Conservation (phyloP, 2,888 invertebrate genomes). For the Siphlonurus alternatus region DNA sequence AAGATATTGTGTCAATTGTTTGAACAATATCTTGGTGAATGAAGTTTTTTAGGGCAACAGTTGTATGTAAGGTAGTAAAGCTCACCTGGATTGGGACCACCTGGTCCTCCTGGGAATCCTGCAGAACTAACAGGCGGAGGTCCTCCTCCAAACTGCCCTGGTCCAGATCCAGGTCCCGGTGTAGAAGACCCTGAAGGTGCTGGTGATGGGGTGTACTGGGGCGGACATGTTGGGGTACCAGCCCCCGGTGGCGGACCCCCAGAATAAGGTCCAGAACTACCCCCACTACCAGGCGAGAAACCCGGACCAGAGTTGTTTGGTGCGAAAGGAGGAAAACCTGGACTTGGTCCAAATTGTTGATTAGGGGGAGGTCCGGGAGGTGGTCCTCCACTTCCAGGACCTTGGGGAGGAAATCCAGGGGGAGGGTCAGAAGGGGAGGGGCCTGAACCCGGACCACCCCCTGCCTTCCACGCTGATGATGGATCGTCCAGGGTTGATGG, state of each 20-base stretch:
- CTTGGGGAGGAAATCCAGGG: slow-evolving; percentile 44
- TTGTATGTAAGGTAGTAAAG: too few species aligned
- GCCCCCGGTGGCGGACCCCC: slow-evolving; percentile 50
- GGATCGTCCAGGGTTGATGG: slow-evolving; percentile 60
- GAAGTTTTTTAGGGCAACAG: too few species aligned
- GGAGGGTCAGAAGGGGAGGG: slow-evolving; percentile 40
- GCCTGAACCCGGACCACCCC: slow-evolving; percentile 23
- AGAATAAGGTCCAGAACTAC: slow-evolving; percentile 55
- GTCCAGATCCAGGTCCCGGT: slow-evolving; percentile 46
- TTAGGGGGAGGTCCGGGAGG: slow-evolving; percentile 11
- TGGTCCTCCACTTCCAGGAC: slow-evolving; percentile 14
- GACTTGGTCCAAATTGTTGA: slow-evolving; percentile 7
- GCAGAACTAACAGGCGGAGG: slow-evolving; percentile 32
- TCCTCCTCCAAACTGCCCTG: slow-evolving; percentile 34
- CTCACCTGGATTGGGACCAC: slow-evolving; percentile 25
- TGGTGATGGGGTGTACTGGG: slow-evolving; percentile 73
- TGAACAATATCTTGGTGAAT: too few species aligned
- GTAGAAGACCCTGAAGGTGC: slow-evolving; percentile 69
- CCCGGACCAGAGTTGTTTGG: slow-evolving; percentile 7
- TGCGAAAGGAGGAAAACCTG: slow-evolving; percentile 6
- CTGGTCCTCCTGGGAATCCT: slow-evolving; percentile 8
- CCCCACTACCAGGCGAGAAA: slow-evolving; percentile 48
- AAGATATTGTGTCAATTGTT: too few species aligned
- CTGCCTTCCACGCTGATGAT: slow-evolving; percentile 56
- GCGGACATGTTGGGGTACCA: slow-evolving; percentile 35